Conservation (phyloP, 2,797 vertebrate species). For the Acropternis orthonyx region DNA sequence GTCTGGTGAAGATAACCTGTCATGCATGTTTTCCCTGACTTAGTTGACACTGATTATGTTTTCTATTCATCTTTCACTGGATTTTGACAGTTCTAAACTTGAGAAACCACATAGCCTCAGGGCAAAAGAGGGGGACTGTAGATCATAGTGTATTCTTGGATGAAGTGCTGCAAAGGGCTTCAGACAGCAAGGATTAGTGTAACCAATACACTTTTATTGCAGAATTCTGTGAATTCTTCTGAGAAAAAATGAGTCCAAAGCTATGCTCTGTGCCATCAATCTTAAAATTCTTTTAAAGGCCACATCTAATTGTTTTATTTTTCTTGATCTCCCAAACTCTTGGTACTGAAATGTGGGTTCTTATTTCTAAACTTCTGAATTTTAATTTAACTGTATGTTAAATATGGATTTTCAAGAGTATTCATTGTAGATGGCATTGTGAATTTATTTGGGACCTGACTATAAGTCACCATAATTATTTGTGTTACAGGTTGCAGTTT, state of each 20-base stretch:
- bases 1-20: neutral
- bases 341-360: neutral
- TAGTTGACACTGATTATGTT: neutral
- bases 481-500: neutral
- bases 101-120: slow-evolving; percentile 13
- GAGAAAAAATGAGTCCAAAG: neutral
- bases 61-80: slow-evolving; percentile 5
- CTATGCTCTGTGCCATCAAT: neutral
- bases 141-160: slow-evolving; percentile 1
- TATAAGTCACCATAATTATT: neutral
- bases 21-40: slow-evolving; percentile 9
- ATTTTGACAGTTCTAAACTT: slow-evolving; percentile 31
- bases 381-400: neutral
- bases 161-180: neutral
- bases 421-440: neutral
- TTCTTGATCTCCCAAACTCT: neutral
- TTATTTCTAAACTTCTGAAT: neutral
- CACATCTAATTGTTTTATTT: neutral
- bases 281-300: neutral
- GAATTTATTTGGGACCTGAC: neutral
- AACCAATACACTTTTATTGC: neutral
- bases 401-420: neutral
- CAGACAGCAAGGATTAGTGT: neutral
- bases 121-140: slow-evolving; percentile 18
- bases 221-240: neutral